Base-by-base conservation (phyloP, 2,113 vertebrate genomes). In the Hippocampus zosterae region DNA sequence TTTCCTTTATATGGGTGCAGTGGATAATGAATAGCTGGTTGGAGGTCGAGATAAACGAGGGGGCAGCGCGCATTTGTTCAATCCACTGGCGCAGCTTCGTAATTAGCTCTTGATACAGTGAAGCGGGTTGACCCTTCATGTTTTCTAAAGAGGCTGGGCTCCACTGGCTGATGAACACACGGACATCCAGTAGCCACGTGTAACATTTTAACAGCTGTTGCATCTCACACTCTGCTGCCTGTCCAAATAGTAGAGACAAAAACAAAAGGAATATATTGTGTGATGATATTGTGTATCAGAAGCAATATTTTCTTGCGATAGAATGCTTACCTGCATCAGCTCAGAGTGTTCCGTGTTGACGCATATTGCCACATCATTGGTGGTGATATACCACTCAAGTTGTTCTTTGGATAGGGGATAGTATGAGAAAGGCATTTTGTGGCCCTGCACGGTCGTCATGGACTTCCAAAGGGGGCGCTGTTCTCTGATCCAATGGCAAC, bases 11-110 rank as follows among this genome's bases (percentile, higher is more conserved):
- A 7, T 65, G 18, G 0, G 6, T 52, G 72, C 88, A 92, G 74
- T 81, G 76, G 67, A 96, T 75, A 12, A 80, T 67, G 68, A 96
- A 84, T 37, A 95, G 63, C 9, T 82, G 81, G 69, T 87, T 92
- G 77, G 83, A 81, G 25, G 91, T 93, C n/a, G 88, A 74, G 50
- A 93, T 23, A 0, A 73, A 66, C 0, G 60, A 18, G 2, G 90
- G 86, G 29, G 90, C 62, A 0, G 27, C 42, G 60, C 71, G 44
- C 37, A 92, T 53, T 46, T 41, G 76, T 21, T 81, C 53, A 4
- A 65, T 74, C 94, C 94, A 94, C 13, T 1, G 3, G 0, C 76
- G 87, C 41, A 93, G 42, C 79, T 67, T 78, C 37, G 72, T 68
- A 69, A 95, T 73, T 21, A 81, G 76, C 16, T 78, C 79, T 13